Conservation (phyloP, 2,888 invertebrate genomes). For the Thereva unica region DNA sequence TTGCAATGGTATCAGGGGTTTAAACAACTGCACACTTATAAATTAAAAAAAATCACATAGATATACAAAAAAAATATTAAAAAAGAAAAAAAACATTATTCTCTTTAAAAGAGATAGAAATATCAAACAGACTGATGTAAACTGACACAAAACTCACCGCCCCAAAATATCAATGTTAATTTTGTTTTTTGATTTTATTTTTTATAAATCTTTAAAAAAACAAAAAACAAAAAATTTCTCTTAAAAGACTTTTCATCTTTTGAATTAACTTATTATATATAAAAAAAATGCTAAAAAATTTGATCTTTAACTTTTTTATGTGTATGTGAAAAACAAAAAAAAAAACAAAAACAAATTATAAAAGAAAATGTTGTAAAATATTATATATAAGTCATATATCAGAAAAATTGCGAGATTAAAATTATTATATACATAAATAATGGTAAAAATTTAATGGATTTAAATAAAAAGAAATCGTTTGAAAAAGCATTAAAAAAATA, state of each 20-base stretch:
- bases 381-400: conserved; percentile 19
- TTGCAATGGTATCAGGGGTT: too few relatives aligned
- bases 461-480: conserved; percentile 34
- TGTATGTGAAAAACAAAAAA: conserved; percentile 21
- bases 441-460: conserved; percentile 30
- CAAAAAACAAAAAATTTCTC: neutral
- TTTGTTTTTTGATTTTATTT: neutral
- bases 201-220: conserved; percentile 10
- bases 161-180: neutral
- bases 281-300: conserved; percentile 19
- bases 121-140: too few relatives aligned
- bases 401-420: conserved; percentile 28
- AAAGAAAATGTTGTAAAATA: conserved; percentile 14
- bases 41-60: conserved; percentile 26
- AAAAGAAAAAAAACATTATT: too few relatives aligned
- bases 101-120: too few relatives aligned
- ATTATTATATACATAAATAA: conserved; percentile 27
- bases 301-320: conserved; percentile 28
- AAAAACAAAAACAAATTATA: conserved; percentile 23
- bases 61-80: conserved; percentile 5
- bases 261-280: conserved; percentile 5
- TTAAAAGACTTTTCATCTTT: too few relatives aligned
- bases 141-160: conserved; percentile 24
- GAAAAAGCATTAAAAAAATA: conserved; percentile 24
- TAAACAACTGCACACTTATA: conserved; percentile 4